phyloP scores from a whole-genome alignment of 2,113 vertebrate genomes.

The Laterallus jamaicensis region DNA sequence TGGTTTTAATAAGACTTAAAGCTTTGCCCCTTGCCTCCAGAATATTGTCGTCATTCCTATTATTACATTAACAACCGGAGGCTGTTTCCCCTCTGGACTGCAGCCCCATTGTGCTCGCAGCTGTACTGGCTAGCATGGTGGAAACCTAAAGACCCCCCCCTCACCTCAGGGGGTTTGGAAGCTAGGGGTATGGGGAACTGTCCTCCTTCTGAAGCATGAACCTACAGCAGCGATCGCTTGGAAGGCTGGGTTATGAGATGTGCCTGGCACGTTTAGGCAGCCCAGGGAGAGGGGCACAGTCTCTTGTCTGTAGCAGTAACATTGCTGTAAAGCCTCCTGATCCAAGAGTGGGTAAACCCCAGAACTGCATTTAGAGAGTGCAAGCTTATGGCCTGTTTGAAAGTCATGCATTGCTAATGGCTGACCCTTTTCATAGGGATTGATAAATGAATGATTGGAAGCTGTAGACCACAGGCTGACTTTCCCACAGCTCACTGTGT shows the following conservation, averaged over 20 bases:
- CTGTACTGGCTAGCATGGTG: background rate
- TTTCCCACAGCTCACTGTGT: slow-evolving; percentile 68
- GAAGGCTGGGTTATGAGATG: background rate
- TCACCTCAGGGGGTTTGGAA: background rate
- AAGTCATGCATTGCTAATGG: slow-evolving; percentile 7
- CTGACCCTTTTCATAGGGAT: slow-evolving; percentile 8
- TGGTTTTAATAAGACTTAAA: slow-evolving; percentile 51
- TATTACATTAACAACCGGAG: slow-evolving; percentile 24
- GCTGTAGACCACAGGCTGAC: slow-evolving; percentile 28
- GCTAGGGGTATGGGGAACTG: background rate
- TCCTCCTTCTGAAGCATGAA: background rate
- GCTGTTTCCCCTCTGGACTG: background rate
- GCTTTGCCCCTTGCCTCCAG: slow-evolving; percentile 48
- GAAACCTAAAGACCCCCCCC: background rate
- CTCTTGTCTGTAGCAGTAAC: background rate
- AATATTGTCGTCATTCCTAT: slow-evolving; percentile 39
- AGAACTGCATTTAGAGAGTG: background rate
- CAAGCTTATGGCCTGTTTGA: background rate
- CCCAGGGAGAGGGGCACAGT: background rate
- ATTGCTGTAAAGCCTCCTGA: background rate
- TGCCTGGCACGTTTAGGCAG: background rate
- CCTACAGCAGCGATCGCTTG: background rate
- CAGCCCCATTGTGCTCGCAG: background rate
- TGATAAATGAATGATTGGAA: slow-evolving; percentile 64
- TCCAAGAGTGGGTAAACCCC: background rate